Evolutionary conservation across 2,797 vertebrate species (phyloP), one percentile per base, ranked within the genome.

Genomic region (Sphenodon punctatus): DNA sequence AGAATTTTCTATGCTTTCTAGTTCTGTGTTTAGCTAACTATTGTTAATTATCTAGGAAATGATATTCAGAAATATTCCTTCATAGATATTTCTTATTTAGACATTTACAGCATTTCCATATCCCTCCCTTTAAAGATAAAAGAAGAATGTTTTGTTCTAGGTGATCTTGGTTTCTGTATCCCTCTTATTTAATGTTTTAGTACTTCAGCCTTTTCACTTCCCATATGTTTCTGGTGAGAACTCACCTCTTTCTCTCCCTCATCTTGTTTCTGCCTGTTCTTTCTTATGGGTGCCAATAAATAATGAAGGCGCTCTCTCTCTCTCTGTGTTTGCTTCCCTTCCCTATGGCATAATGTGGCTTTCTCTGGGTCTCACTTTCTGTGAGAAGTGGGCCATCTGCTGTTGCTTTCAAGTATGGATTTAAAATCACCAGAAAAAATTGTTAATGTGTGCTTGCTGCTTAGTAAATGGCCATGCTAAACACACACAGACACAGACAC

Each of bases 351-450:
- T 82, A 78, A 36, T 23, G 73, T 43, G 56, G 34, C 74, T 77
- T 91, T 75, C 84, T 90, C 60, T 75, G 86, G 75, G 81, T 80
- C 78, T 89, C 87, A 51, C 93, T 95, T 93, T 86, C 87, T 95
- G 93, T 95, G 95, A 94, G 91, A 93, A 89, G 95, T 94, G 91
- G 93, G 96, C 95, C 96, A 96, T 88, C 96, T 97, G 93, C 96
- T 94, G 96, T 93, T 94, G 69, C 72, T 78, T 94, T 95, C 85
- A 86, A 94, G 94, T 94, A 96, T 93, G 88, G 68, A 88, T 89
- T 93, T 56, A 68, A 73, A 72, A 89, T 81, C 1, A 2, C 14
- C 22, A 68, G 68, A 80, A n/a, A n/a, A n/a, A n/a, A n/a, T n/a
- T n/a, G n/a, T n/a, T 59, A 66, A 66, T 63, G 70, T 53, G 49